Percentiles rank a stretch among this genome's conserved stretches.
Evolutionary conservation across 2,888 invertebrate species (phyloP).

Genomic region (Eupeodes latifasciatus): DNA sequence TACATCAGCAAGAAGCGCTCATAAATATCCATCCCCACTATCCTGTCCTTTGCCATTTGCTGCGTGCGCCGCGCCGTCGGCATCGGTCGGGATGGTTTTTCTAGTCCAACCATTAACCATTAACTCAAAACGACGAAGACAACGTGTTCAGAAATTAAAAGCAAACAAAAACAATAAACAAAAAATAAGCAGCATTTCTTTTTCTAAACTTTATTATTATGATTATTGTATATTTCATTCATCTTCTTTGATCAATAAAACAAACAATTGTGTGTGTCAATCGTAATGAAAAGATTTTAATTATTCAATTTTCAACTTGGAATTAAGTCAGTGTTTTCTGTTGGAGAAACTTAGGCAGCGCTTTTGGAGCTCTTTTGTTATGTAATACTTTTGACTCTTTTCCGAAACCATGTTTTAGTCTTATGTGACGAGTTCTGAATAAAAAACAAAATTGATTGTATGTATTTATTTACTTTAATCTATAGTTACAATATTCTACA

Average conservation of each 20-base stretch:
- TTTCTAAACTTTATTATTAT: slow-evolving; percentile 72
- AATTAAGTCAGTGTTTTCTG: too few species aligned
- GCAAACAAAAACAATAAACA: slow-evolving; percentile 66
- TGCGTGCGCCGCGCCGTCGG: not conserved
- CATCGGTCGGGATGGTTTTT: slow-evolving; percentile 15
- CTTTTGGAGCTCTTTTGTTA: too few species aligned
- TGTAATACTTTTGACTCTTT: too few species aligned
- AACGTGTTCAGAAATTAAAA: slow-evolving; percentile 61
- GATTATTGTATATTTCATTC: slow-evolving; percentile 44
- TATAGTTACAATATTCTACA: slow-evolving; percentile 48
- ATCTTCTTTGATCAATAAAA: slow-evolving; percentile 37
- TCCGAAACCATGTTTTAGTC: too few species aligned
- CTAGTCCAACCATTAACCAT: slow-evolving; percentile 73
- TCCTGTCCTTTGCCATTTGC: slow-evolving; percentile 13
- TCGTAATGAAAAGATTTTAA: not conserved
- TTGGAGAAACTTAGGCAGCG: too few species aligned
- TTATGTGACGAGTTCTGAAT: too few species aligned
- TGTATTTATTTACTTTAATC: not conserved
- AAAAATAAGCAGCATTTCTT: slow-evolving; percentile 60
- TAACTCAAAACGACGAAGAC: slow-evolving; percentile 30
- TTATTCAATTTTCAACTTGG: too few species aligned
- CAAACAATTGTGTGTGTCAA: slow-evolving; percentile 39
- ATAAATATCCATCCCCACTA: slow-evolving; percentile 49
- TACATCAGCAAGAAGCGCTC: slow-evolving; percentile 82
- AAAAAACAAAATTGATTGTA: not conserved